Conservation (phyloP, 2,888 invertebrate species). For the Coecobrya sp. region DNA sequence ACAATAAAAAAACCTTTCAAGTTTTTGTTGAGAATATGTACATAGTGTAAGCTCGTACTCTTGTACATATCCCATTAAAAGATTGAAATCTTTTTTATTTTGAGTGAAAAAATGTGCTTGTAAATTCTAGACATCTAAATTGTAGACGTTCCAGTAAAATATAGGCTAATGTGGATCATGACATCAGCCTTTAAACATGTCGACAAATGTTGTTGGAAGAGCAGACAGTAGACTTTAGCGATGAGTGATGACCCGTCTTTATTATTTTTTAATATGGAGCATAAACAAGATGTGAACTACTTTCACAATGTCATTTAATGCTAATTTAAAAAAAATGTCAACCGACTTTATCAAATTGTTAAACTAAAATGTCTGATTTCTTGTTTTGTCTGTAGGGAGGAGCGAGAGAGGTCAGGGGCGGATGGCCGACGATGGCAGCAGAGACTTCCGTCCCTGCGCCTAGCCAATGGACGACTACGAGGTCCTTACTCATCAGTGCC, state of each 20-base stretch:
- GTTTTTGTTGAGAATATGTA: background rate
- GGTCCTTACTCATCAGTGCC: constrained; percentile 86
- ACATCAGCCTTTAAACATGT: no score
- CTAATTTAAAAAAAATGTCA: constrained; percentile 37
- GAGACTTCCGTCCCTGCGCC: constrained; percentile 91
- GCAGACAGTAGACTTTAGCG: no score
- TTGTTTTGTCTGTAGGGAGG: constrained; percentile 82
- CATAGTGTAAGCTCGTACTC: no score
- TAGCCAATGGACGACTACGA: constrained; percentile 91
- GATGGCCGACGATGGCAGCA: constrained; percentile 88
- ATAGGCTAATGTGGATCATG: no score
- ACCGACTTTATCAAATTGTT: background rate
- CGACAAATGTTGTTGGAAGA: no score
- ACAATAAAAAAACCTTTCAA: constrained; percentile 26
- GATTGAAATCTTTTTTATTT: no score
- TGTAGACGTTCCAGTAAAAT: no score
- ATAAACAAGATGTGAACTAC: background rate
- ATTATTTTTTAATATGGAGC: background rate
- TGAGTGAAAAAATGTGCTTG: no score
- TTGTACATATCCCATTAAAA: no score
- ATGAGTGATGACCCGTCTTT: background rate
- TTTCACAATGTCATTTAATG: constrained; percentile 2
- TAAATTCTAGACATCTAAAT: no score
- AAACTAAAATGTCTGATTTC: background rate
- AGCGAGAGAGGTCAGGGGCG: constrained; percentile 85